Evolutionary conservation across 2,888 invertebrate species (phyloP).

Genomic region (Morpho achilles): DNA sequence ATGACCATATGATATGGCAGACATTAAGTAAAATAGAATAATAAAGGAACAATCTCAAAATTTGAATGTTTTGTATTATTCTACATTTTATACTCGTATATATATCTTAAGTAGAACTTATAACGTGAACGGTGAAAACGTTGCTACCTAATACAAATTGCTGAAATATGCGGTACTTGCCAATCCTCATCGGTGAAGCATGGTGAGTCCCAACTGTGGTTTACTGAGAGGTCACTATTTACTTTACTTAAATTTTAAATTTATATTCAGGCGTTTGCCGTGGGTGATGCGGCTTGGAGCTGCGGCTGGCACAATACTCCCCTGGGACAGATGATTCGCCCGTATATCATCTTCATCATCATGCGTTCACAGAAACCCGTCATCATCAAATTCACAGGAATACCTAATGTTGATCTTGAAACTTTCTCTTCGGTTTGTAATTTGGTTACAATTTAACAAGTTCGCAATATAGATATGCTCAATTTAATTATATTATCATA

Average conservation of each 20-base stretch:
- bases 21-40: too few species aligned
- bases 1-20: background rate
- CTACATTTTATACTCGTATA: too few species aligned
- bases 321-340: constrained; percentile 41
- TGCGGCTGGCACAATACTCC: constrained; percentile 53
- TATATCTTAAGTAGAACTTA: too few species aligned
- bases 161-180: too few species aligned
- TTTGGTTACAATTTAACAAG: background rate
- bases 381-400: constrained; percentile 50
- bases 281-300: constrained; percentile 52
- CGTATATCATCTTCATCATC: constrained; percentile 47
- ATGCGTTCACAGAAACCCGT: constrained; percentile 49
- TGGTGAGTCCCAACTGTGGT: too few species aligned
- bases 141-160: too few species aligned
- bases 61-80: too few species aligned
- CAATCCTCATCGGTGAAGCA: too few species aligned
- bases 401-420: constrained; percentile 52
- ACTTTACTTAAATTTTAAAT: background rate
- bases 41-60: too few species aligned
- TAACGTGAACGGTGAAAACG: too few species aligned
- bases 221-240: too few species aligned
- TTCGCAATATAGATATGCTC: background rate
- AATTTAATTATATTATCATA: too few species aligned
- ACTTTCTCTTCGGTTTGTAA: constrained; percentile 54
- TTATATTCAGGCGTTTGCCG: constrained; percentile 43